Percentiles rank a stretch among this genome's conserved stretches.
Evolutionary conservation across 2,113 vertebrate species (phyloP).

Genomic region (Ranitomeya imitator): DNA sequence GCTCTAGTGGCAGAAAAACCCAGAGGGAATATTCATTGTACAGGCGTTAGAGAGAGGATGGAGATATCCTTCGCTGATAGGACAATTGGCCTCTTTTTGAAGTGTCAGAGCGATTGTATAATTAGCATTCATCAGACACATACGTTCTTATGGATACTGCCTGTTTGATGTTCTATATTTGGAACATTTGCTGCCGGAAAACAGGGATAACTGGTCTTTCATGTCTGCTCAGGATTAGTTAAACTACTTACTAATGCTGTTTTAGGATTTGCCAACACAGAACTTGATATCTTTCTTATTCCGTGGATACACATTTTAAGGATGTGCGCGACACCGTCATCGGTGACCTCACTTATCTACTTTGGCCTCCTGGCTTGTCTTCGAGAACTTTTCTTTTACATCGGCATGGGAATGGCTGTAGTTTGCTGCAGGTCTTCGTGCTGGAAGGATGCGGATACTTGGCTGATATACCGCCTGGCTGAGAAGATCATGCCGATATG

Average conservation of each 20-base stretch:
- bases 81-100: slow-evolving; percentile 50
- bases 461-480: background rate
- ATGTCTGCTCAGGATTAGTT: slow-evolving; percentile 51
- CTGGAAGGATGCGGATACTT: background rate
- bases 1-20: slow-evolving; percentile 26
- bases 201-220: slow-evolving; percentile 46
- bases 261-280: slow-evolving; percentile 45
- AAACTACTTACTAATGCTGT: slow-evolving; percentile 47
- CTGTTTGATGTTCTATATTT: slow-evolving; percentile 55
- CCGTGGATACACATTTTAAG: background rate
- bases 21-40: background rate
- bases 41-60: background rate
- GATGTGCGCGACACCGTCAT: background rate
- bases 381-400: background rate
- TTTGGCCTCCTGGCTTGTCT: background rate
- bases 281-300: background rate
- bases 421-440: background rate
- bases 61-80: background rate
- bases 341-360: background rate
- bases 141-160: slow-evolving; percentile 34
- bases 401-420: background rate
- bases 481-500: background rate
- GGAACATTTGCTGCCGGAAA: background rate
- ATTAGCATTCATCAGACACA: background rate
- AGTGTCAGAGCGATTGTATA: slow-evolving; percentile 56